phyloP scores from a whole-genome alignment of 2,888 invertebrate genomes.

The Epinotia brunnichana region DNA sequence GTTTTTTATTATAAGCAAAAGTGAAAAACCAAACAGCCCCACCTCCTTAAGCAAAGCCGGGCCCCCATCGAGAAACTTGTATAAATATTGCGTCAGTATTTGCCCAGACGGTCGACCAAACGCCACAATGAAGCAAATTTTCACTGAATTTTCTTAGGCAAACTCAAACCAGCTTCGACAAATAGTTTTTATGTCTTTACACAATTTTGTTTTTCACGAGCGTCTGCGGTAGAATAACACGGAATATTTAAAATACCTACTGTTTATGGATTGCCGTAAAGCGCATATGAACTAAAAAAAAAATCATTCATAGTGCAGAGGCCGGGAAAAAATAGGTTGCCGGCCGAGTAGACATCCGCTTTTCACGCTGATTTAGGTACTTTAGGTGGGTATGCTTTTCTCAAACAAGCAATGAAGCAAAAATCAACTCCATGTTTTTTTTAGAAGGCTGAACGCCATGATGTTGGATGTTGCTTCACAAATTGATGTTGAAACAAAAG shows the following conservation, averaged over 20 bases:
- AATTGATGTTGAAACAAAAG: no score
- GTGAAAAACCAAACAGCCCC: conserved; percentile 16
- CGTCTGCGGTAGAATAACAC: background rate
- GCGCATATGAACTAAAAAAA: no score
- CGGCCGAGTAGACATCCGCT: no score
- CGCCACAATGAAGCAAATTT: conserved; percentile 7
- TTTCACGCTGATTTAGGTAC: no score
- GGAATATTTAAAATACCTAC: background rate
- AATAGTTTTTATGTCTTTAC: conserved; percentile 1
- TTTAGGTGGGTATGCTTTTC: no score
- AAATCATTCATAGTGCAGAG: no score
- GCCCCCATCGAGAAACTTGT: conserved; percentile 1
- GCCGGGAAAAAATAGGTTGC: no score
- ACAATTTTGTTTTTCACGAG: conserved; percentile 1
- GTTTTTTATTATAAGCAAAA: no score
- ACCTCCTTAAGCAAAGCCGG: conserved; percentile 18
- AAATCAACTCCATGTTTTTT: no score
- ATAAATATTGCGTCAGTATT: conserved; percentile 30
- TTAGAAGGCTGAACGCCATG: no score
- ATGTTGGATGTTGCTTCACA: no score
- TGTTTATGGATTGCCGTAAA: background rate
- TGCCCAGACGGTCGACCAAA: conserved; percentile 9
- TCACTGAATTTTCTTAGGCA: background rate
- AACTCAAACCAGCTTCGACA: conserved; percentile 22
- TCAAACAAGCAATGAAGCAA: no score